Base-by-base conservation (phyloP, 2,888 invertebrate species). In the Cremastinae sp. region DNA sequence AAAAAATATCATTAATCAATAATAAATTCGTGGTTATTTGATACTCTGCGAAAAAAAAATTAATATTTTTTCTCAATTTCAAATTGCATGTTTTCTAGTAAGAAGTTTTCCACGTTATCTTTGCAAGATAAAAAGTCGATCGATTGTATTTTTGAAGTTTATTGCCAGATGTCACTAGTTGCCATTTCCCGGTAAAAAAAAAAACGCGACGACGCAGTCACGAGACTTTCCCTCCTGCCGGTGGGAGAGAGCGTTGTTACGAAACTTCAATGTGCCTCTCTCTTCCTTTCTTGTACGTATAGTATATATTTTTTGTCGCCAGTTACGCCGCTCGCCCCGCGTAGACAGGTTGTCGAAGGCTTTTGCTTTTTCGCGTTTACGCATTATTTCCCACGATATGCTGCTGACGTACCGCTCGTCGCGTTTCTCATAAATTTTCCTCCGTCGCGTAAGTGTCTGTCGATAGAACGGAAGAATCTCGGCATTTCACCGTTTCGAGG, bases 321-420 rank as follows among this genome's bases (percentile, higher is more conserved):
- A 76, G 76, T 76, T 59, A 47, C 45, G 64, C 73, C 59, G 72
- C 64, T 76, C 53, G 58, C 68, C 58, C 73, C 64, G 51, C 71
- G 69, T 45, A 43, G 73, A 73, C 22, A 68, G 69, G 69, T 12
- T 10, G 65, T 66, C 18, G 12, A 45, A 59, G 43, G 56, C 7
- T 58, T 22, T 14, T 53, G 59, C 9, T n/a, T 38, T n/a, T 14
- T 49, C 61, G 68, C 56, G 58, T 72, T 72, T 62, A 61, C 36
- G 51, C 41, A 51, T n/a, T 8, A 16, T 65, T 72, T 59, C 59
- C 8, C 16, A 14, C 59, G 71, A 49, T 58, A 51, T 51, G 47
- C 49, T 47, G 53, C 72, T 73, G 72, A 73, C 68, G 72, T 61
- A 16, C 68, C 54, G 41, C 56, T 61, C 62, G 43, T 12, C 9